A percentile compares a stretch with the other conserved stretches of the same genome.
These are phyloP conservation scores for Phthorimaea operculella DNA, from an alignment of 1,140 invertebrate species.

Conservation along the genomic window DNA sequence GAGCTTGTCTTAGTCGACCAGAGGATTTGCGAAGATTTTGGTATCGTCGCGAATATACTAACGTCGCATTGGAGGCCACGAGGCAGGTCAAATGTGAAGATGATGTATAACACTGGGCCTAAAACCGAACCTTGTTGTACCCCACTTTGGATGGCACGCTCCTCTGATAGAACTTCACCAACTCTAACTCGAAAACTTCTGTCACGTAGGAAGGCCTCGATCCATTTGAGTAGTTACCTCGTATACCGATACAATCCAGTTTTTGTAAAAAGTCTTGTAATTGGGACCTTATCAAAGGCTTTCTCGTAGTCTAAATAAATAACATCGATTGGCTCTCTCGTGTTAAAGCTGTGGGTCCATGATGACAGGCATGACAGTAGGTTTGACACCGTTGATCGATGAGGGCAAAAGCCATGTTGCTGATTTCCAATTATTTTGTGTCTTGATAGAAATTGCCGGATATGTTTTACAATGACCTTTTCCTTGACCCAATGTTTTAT, in stretches of 20 bases:
- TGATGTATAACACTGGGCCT: conserved; percentile 5
- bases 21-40: not conserved
- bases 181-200: conserved; percentile 13
- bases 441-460: not conserved
- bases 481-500: not conserved
- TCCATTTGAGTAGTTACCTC: conserved; percentile 15
- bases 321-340: conserved; percentile 9
- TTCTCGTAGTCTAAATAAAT: conserved; percentile 15
- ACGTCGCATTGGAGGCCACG: not conserved
- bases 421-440: conserved; percentile 10
- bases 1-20: not conserved
- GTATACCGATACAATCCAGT: conserved; percentile 10
- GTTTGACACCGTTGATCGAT: conserved; percentile 9
- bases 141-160: not conserved
- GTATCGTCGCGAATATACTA: conserved; percentile 1
- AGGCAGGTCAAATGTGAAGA: not conserved
- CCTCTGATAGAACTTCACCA: conserved; percentile 5
- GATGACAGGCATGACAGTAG: conserved; percentile 8
- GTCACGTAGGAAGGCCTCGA: conserved; percentile 10
- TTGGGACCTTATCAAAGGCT: conserved; percentile 14
- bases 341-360: conserved; percentile 4
- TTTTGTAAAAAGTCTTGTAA: conserved; percentile 11
- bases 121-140: conserved; percentile 10
- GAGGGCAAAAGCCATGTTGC: conserved; percentile 9
- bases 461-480: not conserved